These are phyloP conservation scores for Desoria tigrina DNA, from an alignment of 2,888 invertebrate species.

Conservation along the genomic window DNA sequence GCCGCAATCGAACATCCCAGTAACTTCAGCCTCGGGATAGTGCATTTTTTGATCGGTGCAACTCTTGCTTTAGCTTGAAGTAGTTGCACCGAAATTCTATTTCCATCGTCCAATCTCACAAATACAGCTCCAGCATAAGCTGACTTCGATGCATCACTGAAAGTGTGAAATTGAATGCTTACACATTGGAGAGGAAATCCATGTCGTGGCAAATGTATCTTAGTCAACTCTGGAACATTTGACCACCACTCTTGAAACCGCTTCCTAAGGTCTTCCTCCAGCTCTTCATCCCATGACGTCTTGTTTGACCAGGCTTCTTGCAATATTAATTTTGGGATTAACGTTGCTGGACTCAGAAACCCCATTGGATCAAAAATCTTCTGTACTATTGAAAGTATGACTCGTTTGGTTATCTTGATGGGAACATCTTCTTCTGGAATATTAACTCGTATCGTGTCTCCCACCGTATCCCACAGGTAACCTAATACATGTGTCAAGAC, in stretches of 20 bases:
- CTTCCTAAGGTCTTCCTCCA: neutral
- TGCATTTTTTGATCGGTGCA: neutral
- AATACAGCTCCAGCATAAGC: no score
- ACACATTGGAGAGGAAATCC: neutral
- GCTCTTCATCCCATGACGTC: neutral
- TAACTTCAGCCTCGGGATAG: neutral
- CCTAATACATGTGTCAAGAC: neutral
- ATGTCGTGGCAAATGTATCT: neutral
- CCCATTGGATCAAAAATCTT: neutral
- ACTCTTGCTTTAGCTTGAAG: neutral
- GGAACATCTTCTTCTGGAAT: neutral
- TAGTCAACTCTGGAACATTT: neutral
- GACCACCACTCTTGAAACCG: neutral
- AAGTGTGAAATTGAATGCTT: neutral
- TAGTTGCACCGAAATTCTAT: neutral
- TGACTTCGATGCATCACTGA: neutral
- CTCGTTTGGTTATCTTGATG: neutral
- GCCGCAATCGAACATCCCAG: neutral
- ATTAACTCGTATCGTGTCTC: neutral
- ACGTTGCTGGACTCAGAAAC: neutral
- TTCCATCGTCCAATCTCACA: neutral
- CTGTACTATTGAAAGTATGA: neutral
- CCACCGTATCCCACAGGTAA: neutral
- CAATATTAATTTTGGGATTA: neutral
- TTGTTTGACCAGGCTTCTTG: neutral